phyloP scores from a whole-genome alignment of 2,797 vertebrate genomes.

The Crenuchus spilurus region DNA sequence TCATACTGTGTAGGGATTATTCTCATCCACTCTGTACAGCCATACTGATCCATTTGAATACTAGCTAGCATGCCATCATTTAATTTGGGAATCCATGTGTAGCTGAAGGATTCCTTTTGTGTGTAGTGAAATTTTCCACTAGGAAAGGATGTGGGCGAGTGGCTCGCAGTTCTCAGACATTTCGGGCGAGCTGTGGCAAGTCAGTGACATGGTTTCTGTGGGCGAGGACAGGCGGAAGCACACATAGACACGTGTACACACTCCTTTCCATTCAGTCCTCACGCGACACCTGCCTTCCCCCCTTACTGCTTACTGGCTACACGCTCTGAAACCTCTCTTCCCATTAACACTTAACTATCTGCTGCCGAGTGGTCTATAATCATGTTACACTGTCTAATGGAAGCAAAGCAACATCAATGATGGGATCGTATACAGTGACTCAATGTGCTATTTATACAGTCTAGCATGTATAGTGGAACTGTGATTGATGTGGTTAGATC shows the following conservation, averaged over 20 bases:
- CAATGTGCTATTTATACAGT: background rate
- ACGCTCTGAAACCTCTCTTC: background rate
- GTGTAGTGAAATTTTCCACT: constrained; percentile 25
- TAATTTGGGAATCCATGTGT: constrained; percentile 7
- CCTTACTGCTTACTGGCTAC: constrained; percentile 14
- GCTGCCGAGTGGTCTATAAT: constrained; percentile 27
- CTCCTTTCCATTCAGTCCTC: constrained; percentile 39
- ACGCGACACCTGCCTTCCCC: constrained; percentile 30
- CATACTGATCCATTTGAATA: background rate
- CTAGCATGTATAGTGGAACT: background rate
- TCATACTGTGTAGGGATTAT: background rate
- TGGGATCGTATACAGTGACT: background rate
- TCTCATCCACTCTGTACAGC: background rate
- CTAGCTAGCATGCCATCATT: constrained; percentile 6
- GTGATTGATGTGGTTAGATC: background rate
- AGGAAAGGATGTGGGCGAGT: constrained; percentile 35
- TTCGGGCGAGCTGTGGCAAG: constrained; percentile 47
- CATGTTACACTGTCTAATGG: constrained; percentile 26
- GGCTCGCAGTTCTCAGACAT: constrained; percentile 27
- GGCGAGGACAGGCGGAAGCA: constrained; percentile 34
- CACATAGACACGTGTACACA: constrained; percentile 8
- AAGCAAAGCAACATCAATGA: constrained; percentile 4
- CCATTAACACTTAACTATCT: constrained; percentile 8
- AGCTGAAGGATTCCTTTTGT: background rate
- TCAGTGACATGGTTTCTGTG: constrained; percentile 31